Evolutionary conservation across 1,140 invertebrate species (phyloP).

Genomic region (Macrobrachium nipponense): DNA sequence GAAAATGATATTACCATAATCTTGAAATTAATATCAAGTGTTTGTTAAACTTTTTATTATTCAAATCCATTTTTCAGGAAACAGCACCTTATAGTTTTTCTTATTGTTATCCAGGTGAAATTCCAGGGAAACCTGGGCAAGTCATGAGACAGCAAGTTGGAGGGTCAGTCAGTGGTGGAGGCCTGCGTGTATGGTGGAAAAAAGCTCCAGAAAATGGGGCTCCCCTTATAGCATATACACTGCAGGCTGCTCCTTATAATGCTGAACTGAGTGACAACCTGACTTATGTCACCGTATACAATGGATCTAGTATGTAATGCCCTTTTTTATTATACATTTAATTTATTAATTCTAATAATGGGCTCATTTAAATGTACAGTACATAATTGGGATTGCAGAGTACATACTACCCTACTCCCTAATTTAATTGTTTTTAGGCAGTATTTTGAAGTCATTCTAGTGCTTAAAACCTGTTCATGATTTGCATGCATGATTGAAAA

Average conservation of each 20-base stretch:
- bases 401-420: too few relatives aligned
- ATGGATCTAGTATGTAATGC: slow-evolving; percentile 76
- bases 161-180: neutral
- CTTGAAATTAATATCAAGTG: too few relatives aligned
- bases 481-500: too few relatives aligned
- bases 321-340: neutral
- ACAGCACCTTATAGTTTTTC: too few relatives aligned
- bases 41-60: too few relatives aligned
- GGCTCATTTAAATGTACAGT: too few relatives aligned
- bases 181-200: slow-evolving; percentile 53
- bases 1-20: neutral
- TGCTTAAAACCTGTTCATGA: too few relatives aligned
- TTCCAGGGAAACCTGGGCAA: slow-evolving; percentile 50
- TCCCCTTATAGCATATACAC: slow-evolving; percentile 49
- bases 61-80: too few relatives aligned
- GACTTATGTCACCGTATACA: slow-evolving; percentile 80
- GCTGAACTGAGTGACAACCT: slow-evolving; percentile 1
- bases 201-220: slow-evolving; percentile 60
- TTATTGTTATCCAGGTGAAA: slow-evolving; percentile 29
- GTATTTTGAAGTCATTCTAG: too few relatives aligned
- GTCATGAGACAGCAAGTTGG: slow-evolving; percentile 63
- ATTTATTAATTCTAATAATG: neutral
- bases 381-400: too few relatives aligned
- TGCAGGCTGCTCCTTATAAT: slow-evolving; percentile 37
- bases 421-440: too few relatives aligned